Evolutionary conservation across 2,797 vertebrate species (phyloP), one percentile per base, ranked within the genome.

Genomic region (Botia kubotai): DNA sequence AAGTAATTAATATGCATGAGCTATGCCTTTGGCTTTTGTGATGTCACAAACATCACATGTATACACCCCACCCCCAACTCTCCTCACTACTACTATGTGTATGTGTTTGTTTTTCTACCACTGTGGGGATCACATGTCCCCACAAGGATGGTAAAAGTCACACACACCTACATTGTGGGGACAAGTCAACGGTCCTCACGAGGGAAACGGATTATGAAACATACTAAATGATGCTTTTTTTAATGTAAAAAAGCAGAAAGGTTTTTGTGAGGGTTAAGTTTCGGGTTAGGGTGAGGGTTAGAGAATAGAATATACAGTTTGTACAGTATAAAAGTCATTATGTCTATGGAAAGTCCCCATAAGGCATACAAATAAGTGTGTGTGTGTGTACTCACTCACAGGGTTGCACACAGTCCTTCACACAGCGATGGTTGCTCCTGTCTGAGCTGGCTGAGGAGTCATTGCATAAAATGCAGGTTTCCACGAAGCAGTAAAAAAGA

Each of bases 361-460:
- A 26, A 26, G 23, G 23, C 23, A 26, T 26, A 26, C 23, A 26
- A 26, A 26, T 26, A 26, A 2, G 6, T 33, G 62, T 29, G 60
- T 17, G 60, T 63, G 60, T 33, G 23, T 17, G 4, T 2, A 3
- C 84, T 85, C 82, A 86, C 87, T 88, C 79, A 87, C 86, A 88
- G 77, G 46, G 77, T 79, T 87, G 77, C 55, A 83, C 83, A 62
- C 87, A 87, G 89, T 90, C 83, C 78, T 88, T 88, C 88, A 87
- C 83, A 82, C 74, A 72, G 82, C 80, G 75, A 53, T n/a, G 84
- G 81, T 83, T 79, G 82, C 84, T 80, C 84, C 86, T 84, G 72
- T 82, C 86, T 89, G 80, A 89, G 68, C 86, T 86, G 77, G 85
- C 83, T 72, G 76, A 52, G 77, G 75, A 84, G 83, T 73, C 87